These are phyloP conservation scores for Atta cephalotes DNA, from an alignment of 1,140 invertebrate genomes.

Conservation along the genomic window DNA sequence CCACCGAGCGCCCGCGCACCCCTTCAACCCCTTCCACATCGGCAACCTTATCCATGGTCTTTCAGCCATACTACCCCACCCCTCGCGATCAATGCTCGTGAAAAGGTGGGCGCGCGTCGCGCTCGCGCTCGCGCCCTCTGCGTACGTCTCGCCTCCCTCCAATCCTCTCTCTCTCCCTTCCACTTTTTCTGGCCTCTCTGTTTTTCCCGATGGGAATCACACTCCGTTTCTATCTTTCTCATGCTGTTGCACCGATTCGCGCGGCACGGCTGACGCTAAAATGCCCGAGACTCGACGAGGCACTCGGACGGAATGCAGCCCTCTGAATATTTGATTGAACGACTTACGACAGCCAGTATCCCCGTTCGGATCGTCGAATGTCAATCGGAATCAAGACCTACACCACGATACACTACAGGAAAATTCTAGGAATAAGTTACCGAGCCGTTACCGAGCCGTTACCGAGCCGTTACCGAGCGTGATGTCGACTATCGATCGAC, in stretches of 20 bases:
- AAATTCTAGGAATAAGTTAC: not conserved
- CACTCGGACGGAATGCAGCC: not conserved
- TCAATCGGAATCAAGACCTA: not conserved
- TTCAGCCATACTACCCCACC: constrained; percentile 69
- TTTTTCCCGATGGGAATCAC: constrained; percentile 10
- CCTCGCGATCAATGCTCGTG: constrained; percentile 84
- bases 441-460: constrained; percentile 59
- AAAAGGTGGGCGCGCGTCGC: constrained; percentile 80
- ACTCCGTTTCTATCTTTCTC: constrained; percentile 8
- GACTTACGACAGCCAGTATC: not conserved
- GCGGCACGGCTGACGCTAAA: constrained; percentile 18
- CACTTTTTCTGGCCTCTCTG: not conserved
- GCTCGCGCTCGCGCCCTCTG: constrained; percentile 82
- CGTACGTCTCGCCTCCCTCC: constrained; percentile 78
- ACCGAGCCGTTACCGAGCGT: constrained; percentile 58
- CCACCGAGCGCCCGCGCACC: constrained; percentile 44
- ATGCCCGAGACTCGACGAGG: constrained; percentile 8
- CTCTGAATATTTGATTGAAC: constrained; percentile 5
- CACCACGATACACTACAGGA: not conserved
- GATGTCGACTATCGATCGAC: constrained; percentile 49
- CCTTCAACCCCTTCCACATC: constrained; percentile 44
- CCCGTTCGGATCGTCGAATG: not conserved
- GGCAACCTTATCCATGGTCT: constrained; percentile 65
- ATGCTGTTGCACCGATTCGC: constrained; percentile 7
- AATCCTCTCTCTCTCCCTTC: not conserved